Conservation (phyloP, 2,888 invertebrate genomes). For the Itoplectis maculator region DNA sequence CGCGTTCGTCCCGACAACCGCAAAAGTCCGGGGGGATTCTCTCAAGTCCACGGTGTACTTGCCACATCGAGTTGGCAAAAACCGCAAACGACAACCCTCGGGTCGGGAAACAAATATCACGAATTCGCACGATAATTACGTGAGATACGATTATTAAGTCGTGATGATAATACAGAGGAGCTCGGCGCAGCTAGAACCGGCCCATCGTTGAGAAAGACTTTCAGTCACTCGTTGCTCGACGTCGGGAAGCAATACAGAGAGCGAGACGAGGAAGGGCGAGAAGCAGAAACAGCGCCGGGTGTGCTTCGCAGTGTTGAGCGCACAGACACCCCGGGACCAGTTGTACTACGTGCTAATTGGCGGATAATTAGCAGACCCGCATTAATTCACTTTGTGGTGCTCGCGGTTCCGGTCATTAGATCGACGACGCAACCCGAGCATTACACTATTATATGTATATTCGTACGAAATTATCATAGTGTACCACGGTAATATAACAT, state of each 20-base stretch:
- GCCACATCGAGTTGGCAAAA: slow-evolving; percentile 72
- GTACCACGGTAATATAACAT: slow-evolving; percentile 49
- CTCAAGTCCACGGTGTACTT: slow-evolving; percentile 79
- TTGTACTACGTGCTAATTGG: slow-evolving; percentile 73
- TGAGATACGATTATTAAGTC: slow-evolving; percentile 77
- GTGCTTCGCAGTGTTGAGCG: neutral
- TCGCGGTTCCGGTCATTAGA: slow-evolving; percentile 57
- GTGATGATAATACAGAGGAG: slow-evolving; percentile 71
- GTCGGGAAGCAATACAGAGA: slow-evolving; percentile 11
- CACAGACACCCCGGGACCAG: slow-evolving; percentile 20
- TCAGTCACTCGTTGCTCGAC: slow-evolving; percentile 42
- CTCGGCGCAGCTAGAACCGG: neutral
- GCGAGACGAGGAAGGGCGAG: slow-evolving; percentile 17
- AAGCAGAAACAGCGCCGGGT: slow-evolving; percentile 13
- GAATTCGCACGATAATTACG: slow-evolving; percentile 81
- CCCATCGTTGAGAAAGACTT: slow-evolving; percentile 64
- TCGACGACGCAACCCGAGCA: slow-evolving; percentile 56
- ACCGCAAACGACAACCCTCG: slow-evolving; percentile 66
- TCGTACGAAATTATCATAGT: slow-evolving; percentile 26
- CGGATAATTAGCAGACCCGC: slow-evolving; percentile 74
- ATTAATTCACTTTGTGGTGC: slow-evolving; percentile 70
- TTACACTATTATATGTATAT: slow-evolving; percentile 52
- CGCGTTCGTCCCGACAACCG: slow-evolving; percentile 32
- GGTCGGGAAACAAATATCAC: slow-evolving; percentile 71
- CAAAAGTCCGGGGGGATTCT: slow-evolving; percentile 70